Conservation (phyloP, 30 jellyfish, hydroid and myxozoan species). For the Aurelia coerulea region DNA sequence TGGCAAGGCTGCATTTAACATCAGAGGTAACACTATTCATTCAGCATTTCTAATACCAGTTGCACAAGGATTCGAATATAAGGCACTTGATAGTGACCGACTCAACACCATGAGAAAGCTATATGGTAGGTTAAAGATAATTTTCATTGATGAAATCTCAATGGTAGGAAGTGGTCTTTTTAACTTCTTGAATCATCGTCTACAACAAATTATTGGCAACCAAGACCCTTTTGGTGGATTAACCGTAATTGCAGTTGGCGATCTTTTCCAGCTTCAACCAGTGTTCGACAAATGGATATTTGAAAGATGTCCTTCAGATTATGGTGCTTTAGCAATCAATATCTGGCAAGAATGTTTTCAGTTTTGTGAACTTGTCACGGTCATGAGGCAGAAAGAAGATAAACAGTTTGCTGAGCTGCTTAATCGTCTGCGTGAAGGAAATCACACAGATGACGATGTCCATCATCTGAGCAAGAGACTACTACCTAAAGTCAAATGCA, state of each 20-base stretch:
- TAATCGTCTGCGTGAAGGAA: neutral
- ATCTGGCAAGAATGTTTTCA: slow-evolving; percentile 12
- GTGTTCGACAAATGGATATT: too few relatives aligned
- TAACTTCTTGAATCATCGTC: neutral
- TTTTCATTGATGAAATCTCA: slow-evolving; percentile 32
- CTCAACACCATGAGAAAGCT: slow-evolving; percentile 1
- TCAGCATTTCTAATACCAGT: slow-evolving; percentile 33
- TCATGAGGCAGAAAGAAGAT: too few relatives aligned
- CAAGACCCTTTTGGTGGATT: slow-evolving; percentile 18
- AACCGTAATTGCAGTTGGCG: neutral
- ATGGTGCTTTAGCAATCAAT: neutral
- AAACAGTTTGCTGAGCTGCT: neutral
- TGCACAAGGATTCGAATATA: neutral
- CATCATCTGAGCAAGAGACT: neutral
- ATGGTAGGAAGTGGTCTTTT: slow-evolving; percentile 28
- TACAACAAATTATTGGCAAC: slow-evolving; percentile 8
- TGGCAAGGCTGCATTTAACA: too few relatives aligned
- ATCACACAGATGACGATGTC: neutral
- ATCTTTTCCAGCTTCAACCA: neutral
- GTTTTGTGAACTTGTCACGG: too few relatives aligned
- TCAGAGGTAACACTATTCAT: slow-evolving; percentile 29
- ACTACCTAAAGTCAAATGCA: neutral
- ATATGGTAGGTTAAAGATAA: neutral
- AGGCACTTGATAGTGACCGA: slow-evolving; percentile 10
- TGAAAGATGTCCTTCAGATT: neutral